Conservation (phyloP, 23 tunicate genomes). For the Ciona savignyi region DNA sequence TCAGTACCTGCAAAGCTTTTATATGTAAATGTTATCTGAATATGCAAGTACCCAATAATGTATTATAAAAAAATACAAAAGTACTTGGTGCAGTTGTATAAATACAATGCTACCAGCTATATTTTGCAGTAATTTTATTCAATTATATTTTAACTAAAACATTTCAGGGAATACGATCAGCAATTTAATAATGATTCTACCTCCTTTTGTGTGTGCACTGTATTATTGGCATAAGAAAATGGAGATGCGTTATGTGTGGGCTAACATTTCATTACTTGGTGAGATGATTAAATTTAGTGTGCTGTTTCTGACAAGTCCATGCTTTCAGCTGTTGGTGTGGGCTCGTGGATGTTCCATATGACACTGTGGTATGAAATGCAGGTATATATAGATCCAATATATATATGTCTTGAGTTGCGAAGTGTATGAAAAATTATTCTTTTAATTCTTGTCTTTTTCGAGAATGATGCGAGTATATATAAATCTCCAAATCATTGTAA, state of each 20-base stretch:
- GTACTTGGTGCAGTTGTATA: background rate
- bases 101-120: background rate
- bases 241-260: constrained; percentile 51
- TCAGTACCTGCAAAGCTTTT: too few relatives aligned
- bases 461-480: too few relatives aligned
- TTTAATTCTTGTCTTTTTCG: too few relatives aligned
- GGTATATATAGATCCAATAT: too few relatives aligned
- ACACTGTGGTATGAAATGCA: constrained; percentile 90
- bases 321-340: constrained; percentile 77
- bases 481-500: too few relatives aligned
- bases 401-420: too few relatives aligned
- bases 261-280: constrained; percentile 49
- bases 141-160: background rate
- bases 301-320: background rate
- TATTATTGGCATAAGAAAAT: constrained; percentile 68
- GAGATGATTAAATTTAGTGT: too few relatives aligned
- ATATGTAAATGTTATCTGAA: too few relatives aligned
- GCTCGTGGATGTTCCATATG: constrained; percentile 96
- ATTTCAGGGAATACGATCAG: constrained; percentile 81
- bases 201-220: constrained; percentile 57
- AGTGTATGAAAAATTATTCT: too few relatives aligned
- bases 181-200: constrained; percentile 77
- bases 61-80: background rate
- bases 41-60: background rate
- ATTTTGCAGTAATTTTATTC: background rate